These are phyloP conservation scores for Scaptomyza polygonia DNA, from an alignment of 2,888 invertebrate genomes.

Conservation along the genomic window DNA sequence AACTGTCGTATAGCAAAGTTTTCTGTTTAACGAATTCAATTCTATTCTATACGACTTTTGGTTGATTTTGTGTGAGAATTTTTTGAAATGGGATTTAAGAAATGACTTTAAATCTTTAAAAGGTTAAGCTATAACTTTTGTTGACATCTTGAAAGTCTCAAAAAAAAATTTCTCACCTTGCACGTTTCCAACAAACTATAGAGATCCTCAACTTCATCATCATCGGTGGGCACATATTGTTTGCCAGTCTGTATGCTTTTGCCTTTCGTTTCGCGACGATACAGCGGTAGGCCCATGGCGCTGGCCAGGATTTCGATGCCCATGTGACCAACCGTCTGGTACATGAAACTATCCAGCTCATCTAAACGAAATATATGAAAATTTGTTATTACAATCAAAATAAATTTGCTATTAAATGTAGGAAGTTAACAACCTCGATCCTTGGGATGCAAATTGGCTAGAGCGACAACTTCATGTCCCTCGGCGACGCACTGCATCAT, in stretches of 20 bases:
- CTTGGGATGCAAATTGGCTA: constrained; percentile 97
- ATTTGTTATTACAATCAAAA: not conserved
- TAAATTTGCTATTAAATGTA: constrained; percentile 37
- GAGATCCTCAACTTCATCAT: constrained; percentile 99
- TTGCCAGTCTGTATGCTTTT: constrained; percentile 91
- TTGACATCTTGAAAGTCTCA: too few species aligned
- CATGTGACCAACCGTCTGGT: constrained; percentile 99
- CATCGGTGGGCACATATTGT: constrained; percentile 91
- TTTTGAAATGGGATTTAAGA: too few species aligned
- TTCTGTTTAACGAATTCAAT: too few species aligned
- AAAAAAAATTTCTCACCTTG: constrained; percentile 73
- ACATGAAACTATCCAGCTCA: constrained; percentile 99
- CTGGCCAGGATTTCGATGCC: constrained; percentile 95
- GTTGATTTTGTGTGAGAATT: too few species aligned
- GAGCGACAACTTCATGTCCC: constrained; percentile 96
- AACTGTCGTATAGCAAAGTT: too few species aligned
- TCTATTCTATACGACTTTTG: too few species aligned
- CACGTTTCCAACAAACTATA: constrained; percentile 89
- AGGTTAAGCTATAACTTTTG: too few species aligned
- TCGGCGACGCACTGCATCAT: constrained; percentile 98
- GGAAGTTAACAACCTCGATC: constrained; percentile 90
- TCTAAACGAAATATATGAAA: constrained; percentile 85
- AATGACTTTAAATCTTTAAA: too few species aligned
- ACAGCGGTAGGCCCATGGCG: constrained; percentile 97
- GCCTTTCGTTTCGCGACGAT: constrained; percentile 93